Evolutionary conservation across 1,140 invertebrate genomes (phyloP), one percentile per base, ranked within the genome.

Genomic region (Thaumetopoea pityocampa): DNA sequence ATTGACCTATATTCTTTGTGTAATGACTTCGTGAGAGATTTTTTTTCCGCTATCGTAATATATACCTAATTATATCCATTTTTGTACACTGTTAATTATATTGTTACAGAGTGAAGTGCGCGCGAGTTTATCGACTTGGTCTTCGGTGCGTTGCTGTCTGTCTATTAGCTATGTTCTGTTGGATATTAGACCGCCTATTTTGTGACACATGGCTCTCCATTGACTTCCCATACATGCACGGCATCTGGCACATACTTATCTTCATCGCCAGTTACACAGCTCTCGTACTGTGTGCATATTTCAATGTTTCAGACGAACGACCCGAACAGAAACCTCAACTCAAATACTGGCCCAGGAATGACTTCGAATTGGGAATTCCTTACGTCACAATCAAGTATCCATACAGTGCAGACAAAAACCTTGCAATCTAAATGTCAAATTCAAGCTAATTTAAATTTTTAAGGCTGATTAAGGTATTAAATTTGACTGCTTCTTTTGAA

Each of bases 191-290:
- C 79, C 83, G 91, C 11, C 74, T 93, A 48, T 92, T 93, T 70
- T 94, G 93, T 67, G 91, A 93, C 55, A 88, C 91, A 10, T 94
- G 92, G 92, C 87, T 90, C 0, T 87, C 88, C 4, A 86, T 93
- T 9, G 89, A 92, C 67, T 92, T 94, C 57, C 92, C 92, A 0
- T 94, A 94, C 77, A 82, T 94, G 51, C 93, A 94, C 71, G 92
- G 90, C 7, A 85, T 93, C 4, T 94, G 92, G 92, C 93, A 94
- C 74, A 84, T 94, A 9, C 88, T 94, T 22, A 93, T 93, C 51
- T 93, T 93, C 51, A 92, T 94, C 24, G 89, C 92, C 0, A 89
- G 91, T 26, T 93, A 93, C 44, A 91, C 90, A 4, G 90, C 90
- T 4, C 85, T 92, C 18, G 92, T 94, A 10, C 84, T 94, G 0